Evolutionary conservation across 2,113 vertebrate species (phyloP).

Genomic region (Zosterops lateralis): DNA sequence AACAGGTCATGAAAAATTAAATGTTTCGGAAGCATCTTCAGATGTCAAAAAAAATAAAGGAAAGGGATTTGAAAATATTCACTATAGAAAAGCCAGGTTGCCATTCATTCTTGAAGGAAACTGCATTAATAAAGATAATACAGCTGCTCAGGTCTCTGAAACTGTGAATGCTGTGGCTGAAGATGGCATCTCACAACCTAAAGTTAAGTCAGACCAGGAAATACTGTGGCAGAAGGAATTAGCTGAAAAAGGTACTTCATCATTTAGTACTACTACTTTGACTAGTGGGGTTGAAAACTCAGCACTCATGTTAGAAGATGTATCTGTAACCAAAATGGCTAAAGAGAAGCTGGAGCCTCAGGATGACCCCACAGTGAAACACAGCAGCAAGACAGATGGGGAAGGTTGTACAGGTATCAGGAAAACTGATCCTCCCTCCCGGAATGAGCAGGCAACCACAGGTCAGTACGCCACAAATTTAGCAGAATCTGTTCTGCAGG

Average conservation of each 20-base stretch:
- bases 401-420: background rate
- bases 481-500: slow-evolving; percentile 92
- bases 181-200: background rate
- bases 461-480: slow-evolving; percentile 91
- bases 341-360: slow-evolving; percentile 9
- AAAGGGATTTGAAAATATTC: slow-evolving; percentile 55
- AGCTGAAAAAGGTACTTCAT: background rate
- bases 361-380: background rate
- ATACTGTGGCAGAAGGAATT: slow-evolving; percentile 13
- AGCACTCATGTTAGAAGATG: background rate
- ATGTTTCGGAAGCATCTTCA: slow-evolving; percentile 25
- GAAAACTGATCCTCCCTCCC: background rate
- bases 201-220: slow-evolving; percentile 14
- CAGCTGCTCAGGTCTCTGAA: background rate
- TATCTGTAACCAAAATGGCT: slow-evolving; percentile 23
- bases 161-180: slow-evolving; percentile 64
- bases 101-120: slow-evolving; percentile 40
- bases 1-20: slow-evolving; percentile 71
- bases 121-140: background rate
- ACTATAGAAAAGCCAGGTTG: slow-evolving; percentile 64
- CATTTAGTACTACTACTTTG: background rate
- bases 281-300: background rate
- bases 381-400: slow-evolving; percentile 1
- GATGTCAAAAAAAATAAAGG: slow-evolving; percentile 72
- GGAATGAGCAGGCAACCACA: slow-evolving; percentile 68